Base-by-base conservation (phyloP, 2,113 vertebrate genomes). In the Megaceryle torquata region DNA sequence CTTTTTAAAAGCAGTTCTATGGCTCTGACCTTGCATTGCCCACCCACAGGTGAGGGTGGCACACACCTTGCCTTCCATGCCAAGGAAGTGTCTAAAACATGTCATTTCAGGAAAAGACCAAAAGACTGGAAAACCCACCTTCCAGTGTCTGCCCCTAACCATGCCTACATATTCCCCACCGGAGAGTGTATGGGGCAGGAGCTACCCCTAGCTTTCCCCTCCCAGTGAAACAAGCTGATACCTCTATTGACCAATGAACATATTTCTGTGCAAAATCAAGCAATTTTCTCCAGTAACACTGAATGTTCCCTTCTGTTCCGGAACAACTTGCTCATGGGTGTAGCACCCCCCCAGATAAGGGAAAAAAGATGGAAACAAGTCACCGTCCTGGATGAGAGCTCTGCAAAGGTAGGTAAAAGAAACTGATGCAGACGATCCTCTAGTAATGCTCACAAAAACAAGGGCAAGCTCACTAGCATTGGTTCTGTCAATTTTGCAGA, bases 51-150 rank as follows among this genome's bases (percentile, higher is more conserved):
- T 1, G 9, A 84, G 18, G 37, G 28, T 12, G 5, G 35, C 3
- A 29, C 0, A 0, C 3, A 3, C n/a, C 50, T 18, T 70, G 21
- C 29, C 44, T 61, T 64, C 50, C 11, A 5, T 11, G 20, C 60
- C 17, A 29, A 41, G 10, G 16, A 86, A 33, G 10, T 5, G 21
- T 46, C 28, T 81, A 57, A 72, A 63, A 31, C 43, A 35, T 1
- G 1, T 20, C 1, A 0, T 48, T 67, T 54, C 68, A 70, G 28
- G 18, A n/a, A 54, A 74, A 93, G 6, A 46, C 7, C 37, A 37
- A 37, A 37, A 37, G 37, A 37, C 37, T 37, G 37, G 37, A 37
- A 37, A 9, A 29, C 6, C 21, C 39, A 13, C 10, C 18, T 60
- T 53, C 22, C 68, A 39, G 17, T 15, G 19, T 54, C 77, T 31